Base-by-base conservation (phyloP, 2,797 vertebrate genomes). In the Agapornis canus region DNA sequence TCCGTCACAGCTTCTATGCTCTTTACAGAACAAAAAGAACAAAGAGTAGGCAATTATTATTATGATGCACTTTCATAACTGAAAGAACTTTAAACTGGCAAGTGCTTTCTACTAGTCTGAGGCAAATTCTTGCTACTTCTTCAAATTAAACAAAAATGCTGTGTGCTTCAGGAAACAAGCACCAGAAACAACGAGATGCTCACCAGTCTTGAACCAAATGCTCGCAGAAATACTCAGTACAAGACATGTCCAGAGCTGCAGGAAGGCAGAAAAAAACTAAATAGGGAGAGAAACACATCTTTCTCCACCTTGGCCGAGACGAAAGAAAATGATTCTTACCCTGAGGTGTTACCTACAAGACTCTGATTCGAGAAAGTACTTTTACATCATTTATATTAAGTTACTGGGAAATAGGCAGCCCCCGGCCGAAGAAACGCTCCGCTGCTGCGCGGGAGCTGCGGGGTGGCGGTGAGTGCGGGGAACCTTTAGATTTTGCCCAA, bases 161-260 rank as follows among this genome's bases (percentile, higher is more conserved):
- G 10, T 18, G 80, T 66, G 68, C 95, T 95, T 90, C 63, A 31
- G 72, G 47, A 83, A 92, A 20, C n/a, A 64, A 86, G 56, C 75
- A 96, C 72, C 78, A 91, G 82, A n/a, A 90, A 75, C 61, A 94
- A 86, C 80, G 90, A 95, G 82, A 82, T 96, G 92, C 77, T 95
- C 82, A 71, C 52, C 84, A 31, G 76, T 90, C 83, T 7, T 29
- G 52, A 95, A 86, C 92, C 82, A 96, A 95, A 72, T 8, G 56
- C 93, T 92, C 71, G 54, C 82, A 85, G 68, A 65, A 86, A 70
- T 12, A 39, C 45, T 6, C 54, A 79, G 64, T 42, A 21, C 39
- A 56, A 39, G 78, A 70, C 9, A 79, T 40, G 54, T 60, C 65
- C 56, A 57, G 69, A 84, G 56, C 75, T 35, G 37, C 8, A 3